Evolutionary conservation across 2,797 vertebrate genomes (phyloP), one percentile per base, ranked within the genome.

Genomic region (Platyrinchus mystaceus): DNA sequence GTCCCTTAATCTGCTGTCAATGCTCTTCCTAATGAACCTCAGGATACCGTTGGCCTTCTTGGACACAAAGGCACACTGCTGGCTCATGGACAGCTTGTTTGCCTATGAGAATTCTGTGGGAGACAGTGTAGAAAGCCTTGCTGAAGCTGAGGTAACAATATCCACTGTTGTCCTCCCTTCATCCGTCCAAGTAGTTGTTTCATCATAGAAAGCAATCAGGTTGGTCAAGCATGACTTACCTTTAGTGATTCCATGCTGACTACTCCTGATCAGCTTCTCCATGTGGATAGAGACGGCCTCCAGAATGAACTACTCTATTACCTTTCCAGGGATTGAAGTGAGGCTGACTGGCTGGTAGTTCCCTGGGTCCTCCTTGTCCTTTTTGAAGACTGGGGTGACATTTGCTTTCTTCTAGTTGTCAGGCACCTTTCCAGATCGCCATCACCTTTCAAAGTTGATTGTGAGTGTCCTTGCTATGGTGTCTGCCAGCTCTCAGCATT

Each of bases 1-100:
- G 23, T 44, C 32, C 11, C 28, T 76, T 0, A 0, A 12, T 18
- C 28, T 32, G 14, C 28, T 56, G n/a, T 12, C 24, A 37, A 4
- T 9, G 6, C 3, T 23, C 9, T 62, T 62, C 6, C 55, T 6
- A 34, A 34, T 32, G 37, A 7, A 56, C 8, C 24, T 4, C 28
- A 50, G 21, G 12, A 10, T 4, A 62, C 10, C 24, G 1, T 3
- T 50, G 8, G 1, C 10, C 14, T n/a, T 22, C 36, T 39, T 1
- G 1, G 10, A 9, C 4, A 8, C 8, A 11, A 7, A 30, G 34
- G 1, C 9, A 34, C 36, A 3, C 47, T 64, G 7, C 46, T 83
- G 75, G 27, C 14, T 86, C 32, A 8, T 4, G 4, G 34, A 47
- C 46, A 55, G 3, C n/a, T n/a, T n/a, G n/a, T 55, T 55, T 62